Base-by-base conservation (phyloP, 2,113 vertebrate species). In the Cranoglanis bouderius region DNA sequence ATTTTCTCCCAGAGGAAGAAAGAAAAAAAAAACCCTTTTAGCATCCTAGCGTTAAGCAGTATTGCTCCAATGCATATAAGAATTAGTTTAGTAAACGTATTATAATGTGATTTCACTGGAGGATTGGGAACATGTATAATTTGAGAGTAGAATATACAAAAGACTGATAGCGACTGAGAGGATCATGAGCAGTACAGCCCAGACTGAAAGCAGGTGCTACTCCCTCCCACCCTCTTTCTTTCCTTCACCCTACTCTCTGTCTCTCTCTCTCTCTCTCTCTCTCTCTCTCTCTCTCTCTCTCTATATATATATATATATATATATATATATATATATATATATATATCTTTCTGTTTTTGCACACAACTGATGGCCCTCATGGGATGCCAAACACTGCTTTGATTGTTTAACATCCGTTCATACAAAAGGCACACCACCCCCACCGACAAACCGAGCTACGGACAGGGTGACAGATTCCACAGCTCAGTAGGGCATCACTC, bases 401-500 rank as follows among this genome's bases (percentile, higher is more conserved):
- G 94, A 95, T 95, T 96, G 95, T 96, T 96, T 94, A 95, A 95
- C 94, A 95, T 95, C 94, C 93, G 92, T 93, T 95, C 94, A 92
- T 93, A 93, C 93, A 92, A 93, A 93, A 24, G 80, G 51, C 8
- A n/a, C 82, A n/a, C 74, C 85, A 2, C 57, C 88, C 87, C 81
- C 61, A 29, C 51, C 8, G 49, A 81, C 51, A 77, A 29, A 26
- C 53, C 6, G 14, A 78, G 43, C 57, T 49, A 19, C 2, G 55
- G 51, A 32, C 80, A 94, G 93, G 92, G 90, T 89, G 92, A 92
- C 91, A 90, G 90, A 87, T 88, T 92, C 93, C 89, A 83, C 63
- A 70, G 87, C 89, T 75, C 91, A 51, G 84, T 72, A 70, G 43
- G 84, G 18, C 84, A 32, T 72, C 46, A 19, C n/a, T 72, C n/a